phyloP scores from a whole-genome alignment of 2,888 invertebrate genomes.

The Cheilosia scutellata region DNA sequence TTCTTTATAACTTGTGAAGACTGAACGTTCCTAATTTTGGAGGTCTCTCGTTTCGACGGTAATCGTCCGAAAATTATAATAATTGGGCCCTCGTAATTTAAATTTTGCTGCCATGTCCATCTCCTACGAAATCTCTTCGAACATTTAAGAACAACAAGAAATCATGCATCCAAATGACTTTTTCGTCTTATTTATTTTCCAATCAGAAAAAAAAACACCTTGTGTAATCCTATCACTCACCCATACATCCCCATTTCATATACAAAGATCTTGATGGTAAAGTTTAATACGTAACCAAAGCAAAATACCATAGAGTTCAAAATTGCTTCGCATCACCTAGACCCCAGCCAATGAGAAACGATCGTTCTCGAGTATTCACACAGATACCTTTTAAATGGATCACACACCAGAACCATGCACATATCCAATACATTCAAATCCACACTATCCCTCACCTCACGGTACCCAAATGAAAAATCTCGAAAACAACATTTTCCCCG shows the following conservation, averaged over 20 bases:
- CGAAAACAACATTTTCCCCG: constrained; percentile 65
- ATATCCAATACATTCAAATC: constrained; percentile 10
- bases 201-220: constrained; percentile 60
- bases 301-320: constrained; percentile 50
- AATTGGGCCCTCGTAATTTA: neutral
- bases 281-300: constrained; percentile 39
- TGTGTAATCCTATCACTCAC: constrained; percentile 75
- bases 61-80: too few species aligned
- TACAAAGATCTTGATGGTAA: constrained; percentile 54
- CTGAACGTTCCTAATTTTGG: too few species aligned
- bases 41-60: too few species aligned
- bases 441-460: constrained; percentile 50
- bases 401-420: constrained; percentile 13
- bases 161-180: constrained; percentile 17
- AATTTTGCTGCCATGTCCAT: constrained; percentile 25
- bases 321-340: constrained; percentile 48
- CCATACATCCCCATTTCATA: constrained; percentile 21
- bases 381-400: constrained; percentile 20
- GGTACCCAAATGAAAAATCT: constrained; percentile 29
- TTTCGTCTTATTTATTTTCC: constrained; percentile 33
- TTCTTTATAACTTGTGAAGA: too few species aligned
- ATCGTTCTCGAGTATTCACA: constrained; percentile 51
- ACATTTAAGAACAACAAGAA: constrained; percentile 5
- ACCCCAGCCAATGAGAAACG: constrained; percentile 65
- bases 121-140: neutral